Percentiles rank a stretch among this genome's conserved stretches.
Conservation (phyloP, 1,140 invertebrate species). For the Amphibalanus amphitrite region DNA sequence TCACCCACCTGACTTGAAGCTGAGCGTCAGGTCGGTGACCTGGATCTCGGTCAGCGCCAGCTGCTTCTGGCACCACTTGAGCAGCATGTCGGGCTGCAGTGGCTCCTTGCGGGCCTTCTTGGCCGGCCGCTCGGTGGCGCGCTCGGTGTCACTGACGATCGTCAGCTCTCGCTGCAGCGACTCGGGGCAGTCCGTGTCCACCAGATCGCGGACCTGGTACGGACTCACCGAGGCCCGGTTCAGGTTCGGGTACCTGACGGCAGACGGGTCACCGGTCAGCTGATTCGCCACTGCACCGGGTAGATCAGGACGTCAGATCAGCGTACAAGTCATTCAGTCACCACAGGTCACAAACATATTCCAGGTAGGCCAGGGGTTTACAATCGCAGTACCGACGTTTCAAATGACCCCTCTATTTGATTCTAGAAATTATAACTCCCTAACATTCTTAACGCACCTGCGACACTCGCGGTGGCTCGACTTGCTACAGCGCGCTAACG, state of each 20-base stretch:
- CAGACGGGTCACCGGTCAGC: not conserved
- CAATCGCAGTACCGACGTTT: too few species aligned
- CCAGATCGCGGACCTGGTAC: conserved; percentile 41
- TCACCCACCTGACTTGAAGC: conserved; percentile 35
- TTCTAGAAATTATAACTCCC: too few species aligned
- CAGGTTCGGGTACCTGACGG: conserved; percentile 33
- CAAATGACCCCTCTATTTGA: too few species aligned
- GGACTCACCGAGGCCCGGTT: conserved; percentile 39
- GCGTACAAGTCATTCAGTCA: too few species aligned
- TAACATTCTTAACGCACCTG: too few species aligned
- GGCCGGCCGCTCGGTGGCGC: conserved; percentile 30
- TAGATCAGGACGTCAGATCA: not conserved
- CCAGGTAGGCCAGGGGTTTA: too few species aligned
- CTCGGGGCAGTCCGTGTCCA: conserved; percentile 41
- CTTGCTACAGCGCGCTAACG: too few species aligned
- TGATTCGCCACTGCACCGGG: not conserved
- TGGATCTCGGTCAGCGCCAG: conserved; percentile 42
- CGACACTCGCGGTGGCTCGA: too few species aligned
- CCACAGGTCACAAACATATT: too few species aligned
- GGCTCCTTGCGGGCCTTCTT: conserved; percentile 44
- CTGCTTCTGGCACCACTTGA: conserved; percentile 58
- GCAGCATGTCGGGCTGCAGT: conserved; percentile 49
- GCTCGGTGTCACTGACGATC: conserved; percentile 11
- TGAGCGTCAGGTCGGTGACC: conserved; percentile 46
- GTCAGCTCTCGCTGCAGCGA: conserved; percentile 27